Conservation (phyloP, 2,113 vertebrate genomes). For the Lanius ludovicianus region DNA sequence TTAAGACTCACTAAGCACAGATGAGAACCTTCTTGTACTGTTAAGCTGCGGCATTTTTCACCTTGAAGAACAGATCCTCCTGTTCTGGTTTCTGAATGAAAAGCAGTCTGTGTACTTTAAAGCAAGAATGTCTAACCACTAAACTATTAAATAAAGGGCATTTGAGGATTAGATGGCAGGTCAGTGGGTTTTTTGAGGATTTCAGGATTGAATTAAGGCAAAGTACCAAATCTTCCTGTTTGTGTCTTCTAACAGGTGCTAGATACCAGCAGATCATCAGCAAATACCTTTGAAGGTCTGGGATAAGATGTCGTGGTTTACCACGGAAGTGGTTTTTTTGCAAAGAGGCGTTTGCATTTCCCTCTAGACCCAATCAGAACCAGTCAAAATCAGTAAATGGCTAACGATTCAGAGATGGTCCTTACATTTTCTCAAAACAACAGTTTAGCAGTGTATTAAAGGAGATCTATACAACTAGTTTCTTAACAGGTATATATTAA, state of each 20-base stretch:
- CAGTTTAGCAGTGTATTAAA: not conserved
- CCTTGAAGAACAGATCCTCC: not conserved
- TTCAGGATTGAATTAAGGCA: not conserved
- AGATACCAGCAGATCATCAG: not conserved
- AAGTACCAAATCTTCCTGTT: not conserved
- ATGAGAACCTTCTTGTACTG: not conserved
- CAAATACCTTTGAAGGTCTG: not conserved
- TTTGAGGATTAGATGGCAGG: not conserved
- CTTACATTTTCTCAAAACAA: not conserved
- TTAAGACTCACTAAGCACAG: conserved; percentile 2
- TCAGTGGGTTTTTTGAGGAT: not conserved
- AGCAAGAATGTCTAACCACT: not conserved
- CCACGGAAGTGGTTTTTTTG: no score
- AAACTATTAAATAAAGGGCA: not conserved
- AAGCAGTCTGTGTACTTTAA: not conserved
- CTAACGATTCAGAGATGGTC: not conserved
- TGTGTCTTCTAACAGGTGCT: not conserved
- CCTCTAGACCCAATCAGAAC: no score
- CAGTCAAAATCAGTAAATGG: not conserved
- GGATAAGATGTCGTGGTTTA: not conserved
- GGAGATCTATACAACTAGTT: not conserved
- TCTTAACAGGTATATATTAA: not conserved
- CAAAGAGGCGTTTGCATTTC: no score
- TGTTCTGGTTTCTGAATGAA: not conserved
- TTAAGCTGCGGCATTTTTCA: conserved; percentile 5